Evolutionary conservation across 2,888 invertebrate genomes (phyloP).

Genomic region (Drosophila robusta): DNA sequence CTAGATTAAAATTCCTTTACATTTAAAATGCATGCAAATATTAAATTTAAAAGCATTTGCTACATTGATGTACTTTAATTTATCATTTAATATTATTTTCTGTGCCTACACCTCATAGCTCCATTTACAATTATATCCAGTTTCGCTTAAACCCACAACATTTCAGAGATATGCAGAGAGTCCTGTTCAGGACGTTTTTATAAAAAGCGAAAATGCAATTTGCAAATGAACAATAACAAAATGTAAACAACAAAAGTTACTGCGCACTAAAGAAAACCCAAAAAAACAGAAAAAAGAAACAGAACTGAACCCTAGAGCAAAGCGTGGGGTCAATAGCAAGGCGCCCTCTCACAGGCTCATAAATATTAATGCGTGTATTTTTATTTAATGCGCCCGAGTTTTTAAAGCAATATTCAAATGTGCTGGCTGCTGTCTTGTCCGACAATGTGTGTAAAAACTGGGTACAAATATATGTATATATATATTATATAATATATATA

Average conservation of each 20-base stretch:
- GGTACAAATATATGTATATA: constrained; percentile 15
- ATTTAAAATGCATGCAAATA: too few species aligned
- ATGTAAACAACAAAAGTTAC: constrained; percentile 49
- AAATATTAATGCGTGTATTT: constrained; percentile 50
- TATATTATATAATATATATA: not conserved
- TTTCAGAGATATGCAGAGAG: not conserved
- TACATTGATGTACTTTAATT: constrained; percentile 6
- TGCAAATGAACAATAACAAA: constrained; percentile 71
- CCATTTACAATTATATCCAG: constrained; percentile 5
- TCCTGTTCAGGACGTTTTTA: constrained; percentile 32
- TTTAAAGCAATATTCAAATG: constrained; percentile 67
- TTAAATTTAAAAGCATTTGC: not conserved
- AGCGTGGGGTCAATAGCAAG: constrained; percentile 48
- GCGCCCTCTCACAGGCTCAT: constrained; percentile 41
- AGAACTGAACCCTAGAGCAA: constrained; percentile 13
- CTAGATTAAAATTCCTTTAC: not conserved
- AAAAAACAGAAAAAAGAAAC: not conserved
- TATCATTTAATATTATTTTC: not conserved
- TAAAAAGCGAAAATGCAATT: constrained; percentile 70
- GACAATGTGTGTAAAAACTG: constrained; percentile 12
- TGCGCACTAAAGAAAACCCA: constrained; percentile 12
- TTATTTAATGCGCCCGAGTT: constrained; percentile 46
- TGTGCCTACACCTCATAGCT: not conserved
- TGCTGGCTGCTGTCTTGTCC: constrained; percentile 9
- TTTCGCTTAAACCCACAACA: not conserved